Evolutionary conservation across 2,888 invertebrate species (phyloP).

Genomic region (Deilephila porcellus): DNA sequence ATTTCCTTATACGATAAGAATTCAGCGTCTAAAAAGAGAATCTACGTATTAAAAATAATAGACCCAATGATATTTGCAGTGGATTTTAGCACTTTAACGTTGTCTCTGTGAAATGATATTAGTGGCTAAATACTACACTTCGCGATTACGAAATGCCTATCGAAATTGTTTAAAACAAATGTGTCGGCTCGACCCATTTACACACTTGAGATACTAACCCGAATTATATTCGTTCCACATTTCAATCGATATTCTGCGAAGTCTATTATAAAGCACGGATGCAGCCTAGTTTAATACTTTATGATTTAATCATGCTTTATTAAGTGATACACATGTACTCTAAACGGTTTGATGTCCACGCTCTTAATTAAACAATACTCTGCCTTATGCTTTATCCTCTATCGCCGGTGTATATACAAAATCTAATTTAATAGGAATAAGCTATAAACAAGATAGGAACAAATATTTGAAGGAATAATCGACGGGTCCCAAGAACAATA

Average conservation of each 20-base stretch:
- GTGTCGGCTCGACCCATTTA: conserved; percentile 1
- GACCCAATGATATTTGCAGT: background rate
- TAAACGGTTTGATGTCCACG: background rate
- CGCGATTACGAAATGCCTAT: background rate
- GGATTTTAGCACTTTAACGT: background rate
- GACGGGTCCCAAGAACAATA: too few relatives aligned
- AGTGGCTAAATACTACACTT: background rate
- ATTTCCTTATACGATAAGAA: conserved; percentile 17
- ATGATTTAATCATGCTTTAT: background rate
- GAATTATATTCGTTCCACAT: conserved; percentile 14
- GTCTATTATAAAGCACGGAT: background rate
- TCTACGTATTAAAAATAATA: background rate
- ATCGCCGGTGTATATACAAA: background rate
- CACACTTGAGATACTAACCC: conserved; percentile 18
- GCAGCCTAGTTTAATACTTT: background rate
- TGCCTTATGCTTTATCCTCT: background rate
- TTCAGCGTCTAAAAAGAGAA: background rate
- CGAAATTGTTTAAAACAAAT: conserved; percentile 6
- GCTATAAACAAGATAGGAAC: too few relatives aligned
- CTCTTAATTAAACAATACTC: background rate
- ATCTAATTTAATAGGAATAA: too few relatives aligned
- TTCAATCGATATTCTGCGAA: conserved; percentile 13
- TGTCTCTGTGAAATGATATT: background rate
- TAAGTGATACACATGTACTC: background rate
- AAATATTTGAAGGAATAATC: too few relatives aligned